phyloP scores from a whole-genome alignment of 1,140 invertebrate genomes.

The Formica exsecta region DNA sequence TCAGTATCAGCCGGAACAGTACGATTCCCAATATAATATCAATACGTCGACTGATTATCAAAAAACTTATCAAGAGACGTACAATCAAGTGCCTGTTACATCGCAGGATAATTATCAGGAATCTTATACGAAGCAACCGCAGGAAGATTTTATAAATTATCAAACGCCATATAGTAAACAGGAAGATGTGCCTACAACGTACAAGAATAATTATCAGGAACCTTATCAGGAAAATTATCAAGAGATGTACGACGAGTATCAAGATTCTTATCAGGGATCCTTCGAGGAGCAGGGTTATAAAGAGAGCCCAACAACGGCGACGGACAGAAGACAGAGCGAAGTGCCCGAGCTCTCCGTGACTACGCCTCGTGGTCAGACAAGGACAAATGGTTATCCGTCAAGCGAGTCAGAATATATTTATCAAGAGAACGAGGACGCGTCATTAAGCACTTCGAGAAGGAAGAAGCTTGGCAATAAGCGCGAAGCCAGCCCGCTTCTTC shows the following conservation, averaged over 20 bases:
- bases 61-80: slow-evolving; percentile 75
- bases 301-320: slow-evolving; percentile 64
- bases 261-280: slow-evolving; percentile 80
- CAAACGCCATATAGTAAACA: slow-evolving; percentile 79
- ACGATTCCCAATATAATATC: slow-evolving; percentile 81
- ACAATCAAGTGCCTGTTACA: slow-evolving; percentile 71
- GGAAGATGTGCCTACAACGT: slow-evolving; percentile 67
- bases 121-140: slow-evolving; percentile 73
- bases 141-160: slow-evolving; percentile 75
- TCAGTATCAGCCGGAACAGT: slow-evolving; percentile 76
- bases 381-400: slow-evolving; percentile 81
- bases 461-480: slow-evolving; percentile 79
- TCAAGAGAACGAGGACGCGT: slow-evolving; percentile 75
- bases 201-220: slow-evolving; percentile 79
- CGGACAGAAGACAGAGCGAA: slow-evolving; percentile 79
- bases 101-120: slow-evolving; percentile 76
- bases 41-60: slow-evolving; percentile 78
- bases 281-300: slow-evolving; percentile 80
- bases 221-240: slow-evolving; percentile 72
- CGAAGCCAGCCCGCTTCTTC: slow-evolving; percentile 82
- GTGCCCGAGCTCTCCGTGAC: slow-evolving; percentile 83
- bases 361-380: slow-evolving; percentile 82
- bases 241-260: slow-evolving; percentile 80
- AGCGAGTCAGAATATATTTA: slow-evolving; percentile 83
- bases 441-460: slow-evolving; percentile 69